Evolutionary conservation across 2,797 vertebrate species (phyloP), one percentile per base, ranked within the genome.

Genomic region (Aldrovandia affinis): DNA sequence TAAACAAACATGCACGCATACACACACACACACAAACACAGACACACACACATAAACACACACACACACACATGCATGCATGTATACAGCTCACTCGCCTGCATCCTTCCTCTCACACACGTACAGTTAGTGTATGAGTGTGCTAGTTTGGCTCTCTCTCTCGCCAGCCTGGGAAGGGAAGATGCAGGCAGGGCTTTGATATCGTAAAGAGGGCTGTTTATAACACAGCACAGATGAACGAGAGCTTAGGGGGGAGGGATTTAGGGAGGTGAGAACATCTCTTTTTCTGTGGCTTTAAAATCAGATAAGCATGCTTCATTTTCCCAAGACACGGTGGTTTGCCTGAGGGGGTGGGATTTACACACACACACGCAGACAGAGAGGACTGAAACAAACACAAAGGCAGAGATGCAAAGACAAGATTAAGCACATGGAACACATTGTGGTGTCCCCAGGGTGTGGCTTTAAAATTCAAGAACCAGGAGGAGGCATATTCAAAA

Each of bases 201-300:
- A 92, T 94, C 93, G 87, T 91, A 94, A 94, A 89, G 83, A 92
- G 92, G 84, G 89, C 88, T 92, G 92, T 93, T 93, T 92, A 87
- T 89, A 89, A 86, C 86, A 88, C 90, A 83, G 85, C 44, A 6
- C 84, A 90, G 89, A 93, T 89, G 91, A 92, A 92, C 92, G 89
- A 36, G 44, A 91, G 83, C 82, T 7, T 3, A 0, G n/a, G 0
- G 68, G 85, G 85, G 85, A 88, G 88, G 42, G 50, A 63, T 2
- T 78, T 3, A 5, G 61, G 79, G 75, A 44, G 79, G 59, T 42
- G 42, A 25, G 85, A 57, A 85, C 78, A 39, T 75, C 0, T 22
- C 22, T 20, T 81, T 15, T 39, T 65, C 12, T 36, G 15, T 28
- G 36, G 28, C 33, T 81, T 81, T 81, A 1, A 81, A 25, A n/a